These are phyloP conservation scores for Oryzias celebensis DNA, from an alignment of 2,113 vertebrate species.

Conservation along the genomic window DNA sequence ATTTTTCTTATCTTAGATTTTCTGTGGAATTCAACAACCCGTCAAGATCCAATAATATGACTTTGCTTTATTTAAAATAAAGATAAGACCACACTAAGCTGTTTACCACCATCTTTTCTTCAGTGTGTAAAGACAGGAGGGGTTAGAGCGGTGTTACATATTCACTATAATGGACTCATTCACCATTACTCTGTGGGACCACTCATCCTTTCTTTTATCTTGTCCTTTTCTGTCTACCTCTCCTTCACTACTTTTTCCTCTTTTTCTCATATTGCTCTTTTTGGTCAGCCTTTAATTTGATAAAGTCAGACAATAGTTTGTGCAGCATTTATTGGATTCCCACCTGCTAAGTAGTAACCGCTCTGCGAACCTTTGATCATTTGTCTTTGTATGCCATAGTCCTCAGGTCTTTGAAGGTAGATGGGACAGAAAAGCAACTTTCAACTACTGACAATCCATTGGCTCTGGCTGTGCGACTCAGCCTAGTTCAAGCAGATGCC, in stretches of 20 bases:
- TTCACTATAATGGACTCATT: conserved; percentile 45
- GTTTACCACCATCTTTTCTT: too few relatives aligned
- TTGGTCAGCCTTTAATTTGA: conserved; percentile 52
- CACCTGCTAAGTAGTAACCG: conserved; percentile 70
- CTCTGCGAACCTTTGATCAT: conserved; percentile 66
- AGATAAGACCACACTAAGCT: too few relatives aligned
- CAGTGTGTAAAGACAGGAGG: too few relatives aligned
- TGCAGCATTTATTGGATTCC: conserved; percentile 62
- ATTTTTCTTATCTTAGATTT: too few relatives aligned
- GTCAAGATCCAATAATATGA: too few relatives aligned
- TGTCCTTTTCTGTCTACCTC: conserved; percentile 11
- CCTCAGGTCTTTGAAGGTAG: conserved; percentile 70
- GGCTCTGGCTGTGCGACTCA: conserved; percentile 45
- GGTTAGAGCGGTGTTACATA: too few relatives aligned
- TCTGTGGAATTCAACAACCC: too few relatives aligned
- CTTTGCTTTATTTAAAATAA: too few relatives aligned
- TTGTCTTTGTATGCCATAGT: conserved; percentile 51
- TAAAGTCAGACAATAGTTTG: conserved; percentile 57
- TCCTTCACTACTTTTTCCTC: background rate
- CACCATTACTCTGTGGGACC: conserved; percentile 28
- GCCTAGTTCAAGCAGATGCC: conserved; percentile 53
- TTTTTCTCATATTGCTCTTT: conserved; percentile 22
- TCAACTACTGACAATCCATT: conserved; percentile 65
- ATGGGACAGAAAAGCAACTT: conserved; percentile 61
- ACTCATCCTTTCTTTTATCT: conserved; percentile 44